Percentiles rank a stretch among this genome's conserved stretches.
Conservation (phyloP, 1,140 invertebrate species). For the Trichonephila clavata region DNA sequence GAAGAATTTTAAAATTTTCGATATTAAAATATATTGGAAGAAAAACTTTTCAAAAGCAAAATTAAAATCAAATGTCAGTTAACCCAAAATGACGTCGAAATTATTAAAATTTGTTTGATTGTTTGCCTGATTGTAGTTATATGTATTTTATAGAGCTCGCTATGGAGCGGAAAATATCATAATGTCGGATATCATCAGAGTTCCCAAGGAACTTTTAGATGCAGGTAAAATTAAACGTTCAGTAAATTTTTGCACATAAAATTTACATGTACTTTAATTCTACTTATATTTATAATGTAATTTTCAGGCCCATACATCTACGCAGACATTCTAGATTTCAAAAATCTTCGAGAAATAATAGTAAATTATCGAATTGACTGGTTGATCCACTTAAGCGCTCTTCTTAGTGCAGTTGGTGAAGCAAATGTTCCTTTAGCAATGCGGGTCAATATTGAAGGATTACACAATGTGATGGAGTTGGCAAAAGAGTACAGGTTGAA, state of each 20-base stretch:
- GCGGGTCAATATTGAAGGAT: constrained; percentile 89
- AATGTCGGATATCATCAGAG: constrained; percentile 93
- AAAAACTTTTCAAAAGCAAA: background rate
- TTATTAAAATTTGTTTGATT: background rate
- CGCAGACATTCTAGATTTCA: constrained; percentile 94
- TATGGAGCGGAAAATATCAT: constrained; percentile 93
- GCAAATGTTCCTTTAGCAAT: constrained; percentile 94
- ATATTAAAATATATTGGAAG: no score
- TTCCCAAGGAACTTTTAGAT: constrained; percentile 85
- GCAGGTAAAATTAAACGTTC: constrained; percentile 77
- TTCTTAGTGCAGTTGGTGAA: constrained; percentile 94
- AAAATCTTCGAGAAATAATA: constrained; percentile 93
- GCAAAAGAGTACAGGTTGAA: constrained; percentile 92
- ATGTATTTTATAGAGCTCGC: constrained; percentile 84
- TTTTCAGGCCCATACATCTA: constrained; percentile 91
- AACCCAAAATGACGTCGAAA: background rate
- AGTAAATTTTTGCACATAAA: background rate
- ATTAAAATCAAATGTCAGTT: background rate
- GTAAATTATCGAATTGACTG: constrained; percentile 94
- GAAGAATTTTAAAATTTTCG: no score
- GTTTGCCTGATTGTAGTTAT: no score
- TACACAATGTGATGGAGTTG: constrained; percentile 95
- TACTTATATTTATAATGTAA: background rate
- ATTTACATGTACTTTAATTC: no score
- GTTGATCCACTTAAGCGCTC: constrained; percentile 95